phyloP scores from a whole-genome alignment of 2,797 vertebrate genomes.

The Neosilurus mollespiculum region DNA sequence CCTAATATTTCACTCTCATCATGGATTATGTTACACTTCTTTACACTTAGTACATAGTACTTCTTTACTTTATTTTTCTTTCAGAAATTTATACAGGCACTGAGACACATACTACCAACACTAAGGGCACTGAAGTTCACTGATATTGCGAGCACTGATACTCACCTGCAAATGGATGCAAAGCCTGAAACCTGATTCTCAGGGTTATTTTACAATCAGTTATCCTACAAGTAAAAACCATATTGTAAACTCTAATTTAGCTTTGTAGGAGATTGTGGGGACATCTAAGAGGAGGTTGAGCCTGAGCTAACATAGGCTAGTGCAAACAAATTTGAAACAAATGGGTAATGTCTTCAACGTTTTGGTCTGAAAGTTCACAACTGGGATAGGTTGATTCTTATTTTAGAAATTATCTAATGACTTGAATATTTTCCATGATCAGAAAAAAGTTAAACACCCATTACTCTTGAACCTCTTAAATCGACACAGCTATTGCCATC shows the following conservation, averaged over 20 bases:
- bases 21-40: too few species aligned
- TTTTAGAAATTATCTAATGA: not conserved
- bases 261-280: not conserved
- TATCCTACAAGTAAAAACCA: not conserved
- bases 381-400: not conserved
- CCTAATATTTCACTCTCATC: too few species aligned
- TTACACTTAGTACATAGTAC: too few species aligned
- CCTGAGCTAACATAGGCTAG: not conserved
- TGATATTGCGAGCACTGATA: not conserved
- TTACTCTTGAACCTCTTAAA: not conserved
- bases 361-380: not conserved
- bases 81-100: not conserved
- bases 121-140: not conserved
- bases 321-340: not conserved
- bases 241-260: not conserved
- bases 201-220: not conserved
- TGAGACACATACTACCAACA: not conserved
- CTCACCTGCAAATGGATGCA: not conserved
- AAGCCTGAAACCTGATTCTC: not conserved
- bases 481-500: not conserved
- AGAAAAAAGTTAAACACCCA: not conserved
- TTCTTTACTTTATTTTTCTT: too few species aligned
- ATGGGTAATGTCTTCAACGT: not conserved
- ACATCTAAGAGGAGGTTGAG: not conserved
- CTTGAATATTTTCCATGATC: not conserved